These are phyloP conservation scores for Oenanthe melanoleuca DNA, from an alignment of 2,113 vertebrate genomes.

Conservation along the genomic window DNA sequence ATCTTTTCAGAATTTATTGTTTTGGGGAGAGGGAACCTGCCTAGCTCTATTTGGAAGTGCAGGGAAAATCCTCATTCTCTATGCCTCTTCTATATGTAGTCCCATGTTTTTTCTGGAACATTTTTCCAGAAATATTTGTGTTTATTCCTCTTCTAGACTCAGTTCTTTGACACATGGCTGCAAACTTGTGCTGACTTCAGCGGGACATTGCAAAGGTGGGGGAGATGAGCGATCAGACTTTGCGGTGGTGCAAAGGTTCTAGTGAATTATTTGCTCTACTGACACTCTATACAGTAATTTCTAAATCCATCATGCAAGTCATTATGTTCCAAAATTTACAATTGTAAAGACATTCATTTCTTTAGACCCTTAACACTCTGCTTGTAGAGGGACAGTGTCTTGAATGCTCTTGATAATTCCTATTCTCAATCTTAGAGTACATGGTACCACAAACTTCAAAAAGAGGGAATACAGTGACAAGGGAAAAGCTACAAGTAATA, in stretches of 20 bases:
- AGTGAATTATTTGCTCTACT: neutral
- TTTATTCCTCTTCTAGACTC: constrained; percentile 12
- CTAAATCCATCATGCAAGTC: neutral
- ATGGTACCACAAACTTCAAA: neutral
- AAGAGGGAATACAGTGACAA: neutral
- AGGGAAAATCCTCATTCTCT: neutral
- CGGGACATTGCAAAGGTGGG: neutral
- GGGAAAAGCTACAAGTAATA: neutral
- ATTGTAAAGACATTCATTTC: neutral
- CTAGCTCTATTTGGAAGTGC: neutral
- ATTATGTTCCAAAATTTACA: neutral
- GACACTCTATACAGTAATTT: neutral
- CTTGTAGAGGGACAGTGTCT: neutral
- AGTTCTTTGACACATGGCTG: neutral
- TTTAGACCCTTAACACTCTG: neutral
- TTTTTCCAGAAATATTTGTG: neutral
- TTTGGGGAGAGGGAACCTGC: neutral
- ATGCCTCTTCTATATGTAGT: neutral
- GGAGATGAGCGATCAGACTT: rapidly evolving
- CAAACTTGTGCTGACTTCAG: neutral
- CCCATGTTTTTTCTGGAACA: neutral
- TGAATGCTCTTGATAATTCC: neutral
- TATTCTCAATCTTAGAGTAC: neutral
- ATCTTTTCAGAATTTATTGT: neutral
- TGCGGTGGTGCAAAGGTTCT: neutral